Conservation (phyloP, 2,888 invertebrate species). For the Tolmerus cingulatus region DNA sequence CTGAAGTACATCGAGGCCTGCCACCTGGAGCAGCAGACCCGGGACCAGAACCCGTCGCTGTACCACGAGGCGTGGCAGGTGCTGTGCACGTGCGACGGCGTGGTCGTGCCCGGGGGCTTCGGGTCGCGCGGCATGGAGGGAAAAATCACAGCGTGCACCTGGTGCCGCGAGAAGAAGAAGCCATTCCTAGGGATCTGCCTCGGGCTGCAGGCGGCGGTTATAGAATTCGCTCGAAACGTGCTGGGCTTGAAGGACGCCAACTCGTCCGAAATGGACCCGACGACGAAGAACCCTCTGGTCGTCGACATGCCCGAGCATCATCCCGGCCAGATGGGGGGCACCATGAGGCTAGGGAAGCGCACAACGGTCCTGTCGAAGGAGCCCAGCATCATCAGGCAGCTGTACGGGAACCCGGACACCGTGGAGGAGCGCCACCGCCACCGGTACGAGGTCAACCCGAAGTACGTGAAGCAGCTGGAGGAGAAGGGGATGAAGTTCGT, state of each 20-base stretch:
- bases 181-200: slow-evolving; percentile 97
- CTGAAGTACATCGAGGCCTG: slow-evolving; percentile 92
- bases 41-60: slow-evolving; percentile 77
- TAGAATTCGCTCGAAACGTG: slow-evolving; percentile 92
- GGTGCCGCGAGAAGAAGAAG: slow-evolving; percentile 89
- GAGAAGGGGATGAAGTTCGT: slow-evolving; percentile 88
- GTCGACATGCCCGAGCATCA: slow-evolving; percentile 99
- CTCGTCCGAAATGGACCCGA: slow-evolving; percentile 83
- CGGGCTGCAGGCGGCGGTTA: slow-evolving; percentile 96
- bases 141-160: slow-evolving; percentile 91
- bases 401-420: slow-evolving; percentile 78
- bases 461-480: slow-evolving; percentile 80
- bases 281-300: slow-evolving; percentile 80
- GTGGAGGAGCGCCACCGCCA: slow-evolving; percentile 97
- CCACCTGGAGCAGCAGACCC: slow-evolving; percentile 79
- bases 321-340: slow-evolving; percentile 91
- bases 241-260: slow-evolving; percentile 80
- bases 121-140: slow-evolving; percentile 96
- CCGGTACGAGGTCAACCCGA: slow-evolving; percentile 96
- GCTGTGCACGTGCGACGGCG: slow-evolving; percentile 87
- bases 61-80: slow-evolving; percentile 95
- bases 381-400: slow-evolving; percentile 69
- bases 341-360: slow-evolving; percentile 96
- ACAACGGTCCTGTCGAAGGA: slow-evolving; percentile 78
- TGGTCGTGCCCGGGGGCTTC: slow-evolving; percentile 97